Percentiles rank a stretch among this genome's conserved stretches.
Evolutionary conservation across 2,113 vertebrate genomes (phyloP).

Genomic region (Ochotona princeps): DNA sequence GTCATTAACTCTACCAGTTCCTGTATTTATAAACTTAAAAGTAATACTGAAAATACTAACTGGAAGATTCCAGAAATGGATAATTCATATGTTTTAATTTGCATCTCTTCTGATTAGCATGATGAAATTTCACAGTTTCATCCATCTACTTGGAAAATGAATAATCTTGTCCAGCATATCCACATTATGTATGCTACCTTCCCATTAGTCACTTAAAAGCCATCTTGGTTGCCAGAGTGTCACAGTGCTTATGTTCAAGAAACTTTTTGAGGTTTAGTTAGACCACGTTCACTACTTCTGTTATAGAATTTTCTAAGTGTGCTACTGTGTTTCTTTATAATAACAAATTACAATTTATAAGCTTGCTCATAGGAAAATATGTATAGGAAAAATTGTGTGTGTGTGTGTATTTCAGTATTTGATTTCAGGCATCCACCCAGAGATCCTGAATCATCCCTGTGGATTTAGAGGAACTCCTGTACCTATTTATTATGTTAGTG

Average conservation of each 20-base stretch:
- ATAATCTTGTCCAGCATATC: not conserved
- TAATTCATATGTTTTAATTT: not conserved
- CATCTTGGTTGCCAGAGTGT: not conserved
- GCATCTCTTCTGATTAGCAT: not conserved
- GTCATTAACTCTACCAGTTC: not conserved
- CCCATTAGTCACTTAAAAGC: not conserved
- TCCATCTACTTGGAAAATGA: not conserved
- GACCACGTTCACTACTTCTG: not conserved
- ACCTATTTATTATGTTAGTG: not conserved
- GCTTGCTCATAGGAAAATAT: too few species aligned
- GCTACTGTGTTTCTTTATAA: not conserved
- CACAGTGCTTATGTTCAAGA: not conserved
- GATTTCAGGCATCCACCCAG: too few species aligned
- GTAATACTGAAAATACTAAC: not conserved
- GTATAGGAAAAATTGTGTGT: not conserved
- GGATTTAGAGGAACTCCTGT: not conserved
- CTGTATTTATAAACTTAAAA: not conserved
- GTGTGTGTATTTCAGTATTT: too few species aligned
- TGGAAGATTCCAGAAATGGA: not conserved
- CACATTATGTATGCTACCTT: not conserved
- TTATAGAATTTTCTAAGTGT: not conserved
- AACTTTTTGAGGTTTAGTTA: not conserved
- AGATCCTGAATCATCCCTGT: not conserved
- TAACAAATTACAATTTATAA: too few species aligned
- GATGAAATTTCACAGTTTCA: not conserved